phyloP scores from a whole-genome alignment of 2,888 invertebrate genomes.

The Coelogynopora nodosa region DNA sequence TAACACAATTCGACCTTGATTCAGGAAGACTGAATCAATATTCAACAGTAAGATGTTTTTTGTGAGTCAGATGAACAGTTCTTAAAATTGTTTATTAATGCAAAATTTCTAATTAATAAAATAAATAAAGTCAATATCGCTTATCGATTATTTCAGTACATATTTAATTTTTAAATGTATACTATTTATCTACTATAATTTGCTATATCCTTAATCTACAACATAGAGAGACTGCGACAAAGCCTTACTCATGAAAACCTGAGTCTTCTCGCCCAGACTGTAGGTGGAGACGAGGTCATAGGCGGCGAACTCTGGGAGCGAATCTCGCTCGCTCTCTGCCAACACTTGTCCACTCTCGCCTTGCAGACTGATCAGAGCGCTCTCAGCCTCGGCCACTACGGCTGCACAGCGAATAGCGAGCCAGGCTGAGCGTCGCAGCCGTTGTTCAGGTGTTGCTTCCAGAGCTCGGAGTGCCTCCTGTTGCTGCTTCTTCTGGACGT shows the following conservation, averaged over 20 bases:
- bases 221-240: no score
- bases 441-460: conserved; percentile 51
- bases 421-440: conserved; percentile 55
- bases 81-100: no score
- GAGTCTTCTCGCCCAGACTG: conserved; percentile 59
- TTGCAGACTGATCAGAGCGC: conserved; percentile 52
- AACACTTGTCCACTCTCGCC: conserved; percentile 51
- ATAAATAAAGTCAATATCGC: no score
- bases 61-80: no score
- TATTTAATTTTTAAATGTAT: no score
- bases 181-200: no score
- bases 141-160: no score
- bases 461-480: conserved; percentile 40
- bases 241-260: conserved; percentile 55
- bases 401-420: conserved; percentile 57
- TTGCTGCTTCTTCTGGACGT: conserved; percentile 48
- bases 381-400: conserved; percentile 53
- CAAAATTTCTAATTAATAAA: no score
- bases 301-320: conserved; percentile 56
- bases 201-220: no score
- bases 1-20: no score
- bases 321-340: conserved; percentile 49
- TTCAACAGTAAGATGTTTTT: no score
- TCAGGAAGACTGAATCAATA: no score
- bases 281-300: conserved; percentile 57